Evolutionary conservation across 2,888 invertebrate species (phyloP), one percentile per base, ranked within the genome.

Genomic region (Andrena camellia): DNA sequence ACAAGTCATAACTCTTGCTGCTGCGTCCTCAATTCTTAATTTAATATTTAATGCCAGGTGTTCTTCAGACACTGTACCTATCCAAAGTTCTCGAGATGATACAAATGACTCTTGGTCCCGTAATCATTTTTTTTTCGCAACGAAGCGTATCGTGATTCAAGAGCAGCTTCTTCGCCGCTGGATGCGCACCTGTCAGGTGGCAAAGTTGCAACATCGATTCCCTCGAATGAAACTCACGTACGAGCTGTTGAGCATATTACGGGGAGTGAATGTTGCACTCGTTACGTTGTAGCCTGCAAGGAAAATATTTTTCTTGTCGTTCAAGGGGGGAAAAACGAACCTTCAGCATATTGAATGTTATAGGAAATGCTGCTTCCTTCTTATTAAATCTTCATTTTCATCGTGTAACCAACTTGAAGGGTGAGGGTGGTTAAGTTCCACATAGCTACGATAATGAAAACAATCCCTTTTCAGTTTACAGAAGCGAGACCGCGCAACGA

Each of bases 131-230:
- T 17, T 4, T 57, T n/a, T 48, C 4, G 10, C 2, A n/a, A 64
- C 8, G 7, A 20, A 29, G 72, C 73, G 77, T 64, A 59, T 13
- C 3, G 3, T 23, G 74, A 62, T 62, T 64, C 1, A 7, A 13
- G 23, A 69, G 2, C 6, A n/a, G 33, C 17, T 31, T 26, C 6
- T 69, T n/a, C 4, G 0, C 1, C 3, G 31, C 17, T 54, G n/a
- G 7, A 54, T 26, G 69, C 13, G 17, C 77, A 82, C 77, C 83
- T 82, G 83, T 1, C 83, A 82, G 82, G 77, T 83, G 82, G 35
- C 50, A 23, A 50, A 70, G 33, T 73, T 82, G 66, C 77, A 17
- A 70, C 70, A 72, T 35, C 6, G 33, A 5, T 20, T 80, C 20
- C 2, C 72, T 60, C n/a, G 35, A 31, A 73, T 50, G 52, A 13